These are phyloP conservation scores for Nycticorax nycticorax DNA, from an alignment of 2,113 vertebrate genomes.

Conservation along the genomic window DNA sequence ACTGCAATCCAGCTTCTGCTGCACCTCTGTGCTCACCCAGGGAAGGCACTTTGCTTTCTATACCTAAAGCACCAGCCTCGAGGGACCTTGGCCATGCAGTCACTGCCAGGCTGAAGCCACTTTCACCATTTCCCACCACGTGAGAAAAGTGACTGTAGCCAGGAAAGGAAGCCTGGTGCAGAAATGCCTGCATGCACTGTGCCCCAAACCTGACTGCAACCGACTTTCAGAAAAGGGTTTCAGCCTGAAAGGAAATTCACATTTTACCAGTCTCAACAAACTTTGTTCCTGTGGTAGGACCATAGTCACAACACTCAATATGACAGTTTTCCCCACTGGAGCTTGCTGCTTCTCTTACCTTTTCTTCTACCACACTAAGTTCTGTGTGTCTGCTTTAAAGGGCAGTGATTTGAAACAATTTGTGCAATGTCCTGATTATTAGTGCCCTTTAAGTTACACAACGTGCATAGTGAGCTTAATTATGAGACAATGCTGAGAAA, in stretches of 20 bases:
- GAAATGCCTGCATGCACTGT: fast-evolving
- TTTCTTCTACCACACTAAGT: neutral
- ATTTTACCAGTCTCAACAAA: neutral
- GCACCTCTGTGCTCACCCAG: neutral
- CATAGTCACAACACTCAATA: neutral
- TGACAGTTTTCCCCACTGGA: fast-evolving
- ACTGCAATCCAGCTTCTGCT: neutral
- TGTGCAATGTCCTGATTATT: neutral
- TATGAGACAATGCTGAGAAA: neutral
- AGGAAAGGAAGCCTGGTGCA: neutral
- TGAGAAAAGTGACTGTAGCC: neutral
- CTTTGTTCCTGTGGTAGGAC: neutral
- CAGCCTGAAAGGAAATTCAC: neutral
- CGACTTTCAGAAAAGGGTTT: neutral
- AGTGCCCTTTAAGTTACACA: neutral
- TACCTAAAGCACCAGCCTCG: neutral
- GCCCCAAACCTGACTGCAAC: neutral
- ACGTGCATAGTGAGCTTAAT: neutral
- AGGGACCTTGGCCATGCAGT: fast-evolving
- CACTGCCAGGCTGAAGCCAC: neutral
- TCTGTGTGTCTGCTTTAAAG: neutral
- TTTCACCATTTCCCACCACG: neutral
- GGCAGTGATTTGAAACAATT: neutral
- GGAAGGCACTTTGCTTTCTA: fast-evolving
- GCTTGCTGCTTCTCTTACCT: neutral